Base-by-base conservation (phyloP, 2,113 vertebrate species). In the Noctilio leporinus region DNA sequence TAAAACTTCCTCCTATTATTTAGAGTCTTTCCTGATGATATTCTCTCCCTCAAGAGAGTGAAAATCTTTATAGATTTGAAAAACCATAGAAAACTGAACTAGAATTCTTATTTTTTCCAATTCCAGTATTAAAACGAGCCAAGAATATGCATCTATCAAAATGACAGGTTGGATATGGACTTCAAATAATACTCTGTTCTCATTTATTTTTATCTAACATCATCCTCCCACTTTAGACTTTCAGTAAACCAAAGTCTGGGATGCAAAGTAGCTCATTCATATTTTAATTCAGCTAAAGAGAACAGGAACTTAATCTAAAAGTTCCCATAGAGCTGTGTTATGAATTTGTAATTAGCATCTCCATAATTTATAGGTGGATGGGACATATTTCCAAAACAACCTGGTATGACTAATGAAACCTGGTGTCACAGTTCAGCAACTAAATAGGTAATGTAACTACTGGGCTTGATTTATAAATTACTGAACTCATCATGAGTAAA, bases 131-230 rank as follows among this genome's bases (percentile, higher is more conserved):
- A 96, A 95, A 97, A 97, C 75, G 96, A 97, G 49, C 65, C 51
- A 14, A 82, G 62, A 84, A 78, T 93, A 96, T 82, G 45, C 91
- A 97, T 98, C 96, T 97, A 95, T 98, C 97, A 98, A 97, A 96
- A 92, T 97, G 96, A 97, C 92, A 91, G 77, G 92, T 93, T 83
- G 22, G 84, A 89, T 97, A 91, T 95, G 91, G 88, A 97, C 62
- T 97, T 87, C 96, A 93, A 98, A 97, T 98, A 90, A 89, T 94
- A 96, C 47, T 92, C 95, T 96, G 72, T 91, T 98, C 91, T 62
- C 64, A 70, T 59, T 33, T 67, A 38, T 92, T 59, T 96, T 75
- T 92, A 75, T 51, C 86, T 81, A 89, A 95, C 84, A 89, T 76
- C 3, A 51, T 95, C 96, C 86, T 96, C 75, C 26, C 33, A 93